Conservation (phyloP, 1,140 invertebrate species). For the Ceratosolen fusciceps region DNA sequence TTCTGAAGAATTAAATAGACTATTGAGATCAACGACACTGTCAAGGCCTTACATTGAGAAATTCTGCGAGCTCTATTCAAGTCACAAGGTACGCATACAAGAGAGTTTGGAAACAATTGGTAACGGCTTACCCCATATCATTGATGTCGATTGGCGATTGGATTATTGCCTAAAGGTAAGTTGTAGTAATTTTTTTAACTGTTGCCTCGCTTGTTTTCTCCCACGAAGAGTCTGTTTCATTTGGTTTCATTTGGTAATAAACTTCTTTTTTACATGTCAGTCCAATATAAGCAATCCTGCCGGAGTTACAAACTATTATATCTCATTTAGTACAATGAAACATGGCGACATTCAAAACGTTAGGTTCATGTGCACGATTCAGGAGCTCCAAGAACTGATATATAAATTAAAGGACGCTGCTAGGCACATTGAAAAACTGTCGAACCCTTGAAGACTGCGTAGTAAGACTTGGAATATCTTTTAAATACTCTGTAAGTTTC, state of each 20-base stretch:
- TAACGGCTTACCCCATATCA: constrained; percentile 73
- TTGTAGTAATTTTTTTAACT: neutral
- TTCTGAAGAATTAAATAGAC: constrained; percentile 60
- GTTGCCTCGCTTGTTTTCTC: too few species aligned
- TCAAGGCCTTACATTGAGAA: constrained; percentile 58
- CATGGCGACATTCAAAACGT: constrained; percentile 68
- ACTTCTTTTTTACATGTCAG: constrained; percentile 55
- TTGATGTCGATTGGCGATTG: constrained; percentile 78
- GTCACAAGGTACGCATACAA: constrained; percentile 62
- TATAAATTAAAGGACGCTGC: constrained; percentile 78
- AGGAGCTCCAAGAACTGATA: constrained; percentile 78
- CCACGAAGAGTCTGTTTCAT: constrained; percentile 23
- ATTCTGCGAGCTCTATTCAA: constrained; percentile 63
- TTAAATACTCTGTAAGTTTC: constrained; percentile 5
- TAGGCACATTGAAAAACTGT: constrained; percentile 75
- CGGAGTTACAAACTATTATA: constrained; percentile 66
- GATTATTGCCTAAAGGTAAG: constrained; percentile 73
- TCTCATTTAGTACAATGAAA: constrained; percentile 69
- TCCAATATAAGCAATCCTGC: constrained; percentile 63
- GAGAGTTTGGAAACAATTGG: constrained; percentile 69
- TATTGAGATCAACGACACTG: constrained; percentile 60
- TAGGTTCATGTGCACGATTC: constrained; percentile 75
- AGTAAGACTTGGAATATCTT: neutral
- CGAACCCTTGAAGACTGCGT: constrained; percentile 52
- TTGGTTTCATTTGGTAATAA: constrained; percentile 6